phyloP scores from a whole-genome alignment of 2,888 invertebrate genomes.

The Pollenia griseotomentosa region DNA sequence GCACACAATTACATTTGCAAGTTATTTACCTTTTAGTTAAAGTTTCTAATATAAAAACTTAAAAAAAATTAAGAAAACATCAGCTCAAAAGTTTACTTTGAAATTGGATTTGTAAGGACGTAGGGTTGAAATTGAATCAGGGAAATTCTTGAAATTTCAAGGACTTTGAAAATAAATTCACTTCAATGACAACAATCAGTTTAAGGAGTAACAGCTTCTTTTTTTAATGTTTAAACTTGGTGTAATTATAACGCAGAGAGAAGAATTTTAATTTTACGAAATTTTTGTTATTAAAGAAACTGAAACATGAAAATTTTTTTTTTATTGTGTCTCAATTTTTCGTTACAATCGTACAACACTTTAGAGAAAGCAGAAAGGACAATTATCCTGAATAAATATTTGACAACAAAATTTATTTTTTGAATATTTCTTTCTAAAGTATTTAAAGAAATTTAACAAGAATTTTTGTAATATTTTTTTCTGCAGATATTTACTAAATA shows the following conservation, averaged over 20 bases:
- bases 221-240: neutral
- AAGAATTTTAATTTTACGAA: neutral
- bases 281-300: neutral
- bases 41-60: neutral
- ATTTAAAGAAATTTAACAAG: neutral
- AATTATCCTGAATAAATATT: slow-evolving; percentile 53
- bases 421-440: neutral
- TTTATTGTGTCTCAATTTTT: slow-evolving; percentile 4
- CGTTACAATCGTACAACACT: neutral
- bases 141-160: slow-evolving; percentile 45
- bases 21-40: slow-evolving; percentile 35
- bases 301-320: neutral
- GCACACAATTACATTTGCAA: neutral
- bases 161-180: slow-evolving; percentile 31
- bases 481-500: neutral
- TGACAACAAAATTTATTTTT: neutral
- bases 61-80: slow-evolving; percentile 15
- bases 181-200: slow-evolving; percentile 22
- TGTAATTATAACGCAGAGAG: neutral
- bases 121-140: slow-evolving; percentile 38
- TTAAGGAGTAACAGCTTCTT: neutral
- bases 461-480: neutral
- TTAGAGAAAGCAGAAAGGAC: slow-evolving; percentile 4
- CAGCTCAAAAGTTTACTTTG: slow-evolving; percentile 35
- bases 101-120: slow-evolving; percentile 26